These are phyloP conservation scores for Phorcus lineatus DNA, from an alignment of 2,888 invertebrate species.

Conservation along the genomic window DNA sequence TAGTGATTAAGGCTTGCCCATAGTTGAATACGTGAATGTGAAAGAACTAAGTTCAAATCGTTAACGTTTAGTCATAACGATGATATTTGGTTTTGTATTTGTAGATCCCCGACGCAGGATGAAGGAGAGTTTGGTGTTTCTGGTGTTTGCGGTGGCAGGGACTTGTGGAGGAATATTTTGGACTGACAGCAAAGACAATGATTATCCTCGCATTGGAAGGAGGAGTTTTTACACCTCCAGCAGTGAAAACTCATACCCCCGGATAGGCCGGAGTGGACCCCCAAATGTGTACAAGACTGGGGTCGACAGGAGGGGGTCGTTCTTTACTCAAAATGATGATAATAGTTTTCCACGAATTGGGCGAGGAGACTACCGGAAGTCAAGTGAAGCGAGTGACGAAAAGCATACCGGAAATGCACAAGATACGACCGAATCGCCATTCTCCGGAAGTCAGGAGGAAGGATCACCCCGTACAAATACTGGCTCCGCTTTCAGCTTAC, in stretches of 20 bases:
- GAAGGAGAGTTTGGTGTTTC: constrained; percentile 29
- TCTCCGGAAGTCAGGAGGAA: neutral
- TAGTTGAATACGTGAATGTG: no score
- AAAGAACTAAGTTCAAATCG: no score
- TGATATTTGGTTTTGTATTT: no score
- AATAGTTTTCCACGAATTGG: constrained; percentile 34
- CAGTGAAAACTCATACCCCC: constrained; percentile 39
- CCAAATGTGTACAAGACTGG: neutral
- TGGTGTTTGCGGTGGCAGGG: constrained; percentile 31
- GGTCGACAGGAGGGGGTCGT: neutral
- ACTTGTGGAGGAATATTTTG: constrained; percentile 43
- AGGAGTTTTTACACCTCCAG: constrained; percentile 41
- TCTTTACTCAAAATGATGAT: constrained; percentile 33
- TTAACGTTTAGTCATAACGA: no score
- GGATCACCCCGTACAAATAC: neutral
- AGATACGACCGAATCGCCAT: neutral
- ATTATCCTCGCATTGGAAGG: constrained; percentile 45
- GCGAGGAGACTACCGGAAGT: neutral
- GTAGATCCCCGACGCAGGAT: constrained; percentile 22
- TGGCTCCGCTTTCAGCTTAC: neutral
- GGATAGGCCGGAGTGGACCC: constrained; percentile 37
- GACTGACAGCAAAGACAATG: constrained; percentile 43
- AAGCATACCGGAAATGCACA: neutral
- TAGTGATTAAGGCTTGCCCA: no score
- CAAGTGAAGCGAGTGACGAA: neutral